phyloP scores from a whole-genome alignment of 2,113 vertebrate genomes.

The Casuarius casuarius region DNA sequence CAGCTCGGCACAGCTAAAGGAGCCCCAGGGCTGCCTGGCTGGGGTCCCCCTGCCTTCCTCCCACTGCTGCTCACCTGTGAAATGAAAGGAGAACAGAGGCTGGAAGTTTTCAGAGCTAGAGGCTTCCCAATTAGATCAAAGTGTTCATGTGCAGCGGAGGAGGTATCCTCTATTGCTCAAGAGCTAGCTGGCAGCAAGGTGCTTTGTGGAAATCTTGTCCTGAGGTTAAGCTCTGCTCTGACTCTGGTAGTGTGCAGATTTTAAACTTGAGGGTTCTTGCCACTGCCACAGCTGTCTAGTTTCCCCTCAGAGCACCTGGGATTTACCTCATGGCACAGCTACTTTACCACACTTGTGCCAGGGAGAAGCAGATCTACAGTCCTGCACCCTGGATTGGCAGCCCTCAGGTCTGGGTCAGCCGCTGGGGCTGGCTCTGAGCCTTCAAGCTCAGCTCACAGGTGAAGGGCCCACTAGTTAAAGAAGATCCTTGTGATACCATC shows the following conservation, averaged over 20 bases:
- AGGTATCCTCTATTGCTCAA: slow-evolving; percentile 25
- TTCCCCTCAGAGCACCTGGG: background rate
- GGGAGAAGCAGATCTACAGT: background rate
- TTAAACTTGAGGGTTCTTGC: background rate
- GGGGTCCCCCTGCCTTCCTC: background rate
- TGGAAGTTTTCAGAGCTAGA: background rate
- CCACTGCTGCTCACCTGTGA: background rate
- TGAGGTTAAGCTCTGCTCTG: background rate
- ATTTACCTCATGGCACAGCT: background rate
- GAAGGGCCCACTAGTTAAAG: background rate
- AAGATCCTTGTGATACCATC: accelerated
- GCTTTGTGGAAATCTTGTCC: slow-evolving; percentile 15
- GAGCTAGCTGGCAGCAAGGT: slow-evolving; percentile 12
- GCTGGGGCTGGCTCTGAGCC: background rate
- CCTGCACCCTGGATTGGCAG: background rate
- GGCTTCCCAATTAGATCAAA: background rate
- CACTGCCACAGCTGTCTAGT: background rate
- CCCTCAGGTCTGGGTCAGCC: background rate
- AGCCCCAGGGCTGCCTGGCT: background rate
- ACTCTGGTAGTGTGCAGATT: background rate
- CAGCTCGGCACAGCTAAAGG: background rate
- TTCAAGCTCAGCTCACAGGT: accelerated
- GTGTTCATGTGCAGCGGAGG: background rate
- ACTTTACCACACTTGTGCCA: background rate
- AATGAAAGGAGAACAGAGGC: background rate